phyloP scores from a whole-genome alignment of 2,888 invertebrate genomes.

The Coelinius sp. region DNA sequence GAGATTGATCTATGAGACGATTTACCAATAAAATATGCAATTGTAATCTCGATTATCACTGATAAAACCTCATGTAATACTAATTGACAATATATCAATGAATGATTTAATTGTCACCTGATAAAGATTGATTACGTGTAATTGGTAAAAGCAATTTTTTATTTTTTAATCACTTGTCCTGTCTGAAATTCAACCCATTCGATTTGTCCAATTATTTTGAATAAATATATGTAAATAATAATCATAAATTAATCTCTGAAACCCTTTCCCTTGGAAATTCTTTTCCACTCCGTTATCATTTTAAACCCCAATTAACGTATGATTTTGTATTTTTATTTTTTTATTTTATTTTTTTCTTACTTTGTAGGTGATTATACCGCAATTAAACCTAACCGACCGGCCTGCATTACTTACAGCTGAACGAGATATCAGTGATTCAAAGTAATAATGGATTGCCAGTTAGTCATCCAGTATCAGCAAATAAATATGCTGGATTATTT shows the following conservation, averaged over 20 bases:
- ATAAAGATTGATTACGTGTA: not conserved
- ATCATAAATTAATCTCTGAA: not conserved
- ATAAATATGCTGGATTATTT: constrained; percentile 82
- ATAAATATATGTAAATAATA: too few species aligned
- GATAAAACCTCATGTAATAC: not conserved
- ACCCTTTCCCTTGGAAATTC: not conserved
- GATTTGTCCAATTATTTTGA: too few species aligned
- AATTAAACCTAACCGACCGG: constrained; percentile 51
- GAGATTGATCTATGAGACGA: too few species aligned
- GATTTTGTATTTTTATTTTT: not conserved
- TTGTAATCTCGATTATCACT: too few species aligned
- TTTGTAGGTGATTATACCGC: constrained; percentile 46
- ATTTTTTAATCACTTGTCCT: not conserved
- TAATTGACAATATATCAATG: not conserved
- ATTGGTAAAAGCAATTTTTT: too few species aligned
- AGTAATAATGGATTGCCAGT: constrained; percentile 79
- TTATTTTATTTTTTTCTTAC: constrained; percentile 29
- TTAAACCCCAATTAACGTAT: not conserved
- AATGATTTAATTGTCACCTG: not conserved
- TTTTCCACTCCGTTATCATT: not conserved
- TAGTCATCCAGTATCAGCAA: constrained; percentile 71
- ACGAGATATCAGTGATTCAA: constrained; percentile 85
- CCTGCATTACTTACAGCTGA: constrained; percentile 75
- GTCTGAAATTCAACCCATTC: not conserved
- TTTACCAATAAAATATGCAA: not conserved